Percentiles rank a stretch among this genome's conserved stretches.
phyloP scores from a whole-genome alignment of 1,140 invertebrate species.

The Neotoxoptera formosana region DNA sequence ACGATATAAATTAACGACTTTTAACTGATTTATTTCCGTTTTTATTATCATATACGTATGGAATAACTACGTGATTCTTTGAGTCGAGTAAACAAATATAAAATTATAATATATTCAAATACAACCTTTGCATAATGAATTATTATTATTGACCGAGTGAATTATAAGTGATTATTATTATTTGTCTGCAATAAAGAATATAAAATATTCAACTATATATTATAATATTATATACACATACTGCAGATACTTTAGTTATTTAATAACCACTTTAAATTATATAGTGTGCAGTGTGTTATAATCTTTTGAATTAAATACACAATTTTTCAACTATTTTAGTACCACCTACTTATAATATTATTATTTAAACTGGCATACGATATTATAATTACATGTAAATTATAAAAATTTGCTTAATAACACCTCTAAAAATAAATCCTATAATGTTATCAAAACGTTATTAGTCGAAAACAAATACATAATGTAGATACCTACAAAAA shows the following conservation, averaged over 20 bases:
- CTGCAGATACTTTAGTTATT: neutral
- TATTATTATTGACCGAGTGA: neutral
- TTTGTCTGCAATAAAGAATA: neutral
- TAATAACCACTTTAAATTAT: slow-evolving; percentile 25
- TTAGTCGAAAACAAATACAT: neutral
- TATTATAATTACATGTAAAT: neutral
- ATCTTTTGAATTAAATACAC: neutral
- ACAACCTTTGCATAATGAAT: neutral
- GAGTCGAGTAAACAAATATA: neutral
- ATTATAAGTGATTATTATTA: neutral
- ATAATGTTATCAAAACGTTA: neutral
- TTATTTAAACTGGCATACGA: neutral
- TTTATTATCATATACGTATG: neutral
- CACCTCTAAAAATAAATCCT: neutral
- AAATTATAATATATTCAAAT: neutral
- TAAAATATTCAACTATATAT: neutral
- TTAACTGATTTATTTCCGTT: neutral
- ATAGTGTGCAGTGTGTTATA: neutral
- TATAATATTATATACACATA: neutral
- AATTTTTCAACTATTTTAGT: neutral
- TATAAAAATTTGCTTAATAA: neutral
- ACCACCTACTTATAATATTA: neutral
- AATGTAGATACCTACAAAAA: neutral
- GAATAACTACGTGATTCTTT: neutral
- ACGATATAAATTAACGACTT: neutral